Conservation (phyloP, 1,140 invertebrate genomes). For the Drosophila novamexicana region DNA sequence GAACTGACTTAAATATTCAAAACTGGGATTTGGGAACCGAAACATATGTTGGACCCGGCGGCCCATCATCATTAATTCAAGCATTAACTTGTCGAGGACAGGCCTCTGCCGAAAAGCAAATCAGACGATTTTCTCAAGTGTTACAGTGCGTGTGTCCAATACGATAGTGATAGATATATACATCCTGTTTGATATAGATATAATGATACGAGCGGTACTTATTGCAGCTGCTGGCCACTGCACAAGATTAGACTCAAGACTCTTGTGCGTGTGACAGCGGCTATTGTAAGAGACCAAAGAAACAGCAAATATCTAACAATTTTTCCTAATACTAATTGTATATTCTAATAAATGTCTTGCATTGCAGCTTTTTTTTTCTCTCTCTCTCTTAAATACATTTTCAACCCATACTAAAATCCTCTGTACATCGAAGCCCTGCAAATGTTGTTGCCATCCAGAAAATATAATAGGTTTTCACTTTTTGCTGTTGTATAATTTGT, state of each 20-base stretch:
- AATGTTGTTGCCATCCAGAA: background rate
- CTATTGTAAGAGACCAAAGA: conserved; percentile 92
- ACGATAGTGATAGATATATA: too few relatives aligned
- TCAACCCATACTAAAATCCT: too few relatives aligned
- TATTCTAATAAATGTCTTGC: too few relatives aligned
- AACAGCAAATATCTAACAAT: conserved; percentile 61
- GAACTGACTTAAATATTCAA: conserved; percentile 2
- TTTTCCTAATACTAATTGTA: background rate
- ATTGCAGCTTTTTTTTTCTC: too few relatives aligned
- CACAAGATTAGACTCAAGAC: conserved; percentile 95
- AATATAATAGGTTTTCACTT: background rate
- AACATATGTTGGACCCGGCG: conserved; percentile 52
- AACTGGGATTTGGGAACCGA: conserved; percentile 52
- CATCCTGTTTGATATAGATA: background rate
- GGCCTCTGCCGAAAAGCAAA: background rate
- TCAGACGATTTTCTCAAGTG: conserved; percentile 5
- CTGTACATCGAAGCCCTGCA: background rate
- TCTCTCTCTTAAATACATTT: too few relatives aligned
- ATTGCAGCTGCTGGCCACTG: conserved; percentile 98
- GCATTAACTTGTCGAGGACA: conserved; percentile 25
- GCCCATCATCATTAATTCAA: conserved; percentile 70
- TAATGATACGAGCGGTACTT: conserved; percentile 85
- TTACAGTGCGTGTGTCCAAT: background rate
- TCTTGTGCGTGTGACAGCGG: conserved; percentile 99
- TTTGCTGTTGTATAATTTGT: background rate